Conservation (phyloP, 1,140 invertebrate species). For the Papilio dardanus region DNA sequence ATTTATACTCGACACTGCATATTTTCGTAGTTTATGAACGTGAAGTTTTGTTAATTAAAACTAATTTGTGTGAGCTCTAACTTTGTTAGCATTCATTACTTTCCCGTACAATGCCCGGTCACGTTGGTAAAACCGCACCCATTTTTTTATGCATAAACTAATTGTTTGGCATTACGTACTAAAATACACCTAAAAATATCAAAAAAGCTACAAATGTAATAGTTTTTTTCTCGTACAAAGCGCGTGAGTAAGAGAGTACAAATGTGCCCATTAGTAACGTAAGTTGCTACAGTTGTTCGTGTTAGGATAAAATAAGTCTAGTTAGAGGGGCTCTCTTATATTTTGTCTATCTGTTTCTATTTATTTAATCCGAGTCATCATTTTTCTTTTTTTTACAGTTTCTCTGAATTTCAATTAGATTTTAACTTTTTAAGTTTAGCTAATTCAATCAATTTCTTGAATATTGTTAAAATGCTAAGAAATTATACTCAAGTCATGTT, state of each 20-base stretch:
- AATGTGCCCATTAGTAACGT: background rate
- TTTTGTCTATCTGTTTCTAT: background rate
- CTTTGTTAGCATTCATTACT: slow-evolving; percentile 1
- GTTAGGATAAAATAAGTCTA: background rate
- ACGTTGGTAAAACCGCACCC: background rate
- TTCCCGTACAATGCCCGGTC: background rate
- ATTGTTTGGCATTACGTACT: too few species aligned
- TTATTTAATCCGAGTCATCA: background rate
- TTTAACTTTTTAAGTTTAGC: too few species aligned
- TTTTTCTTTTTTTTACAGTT: background rate
- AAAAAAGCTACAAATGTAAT: background rate
- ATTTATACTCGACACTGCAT: background rate
- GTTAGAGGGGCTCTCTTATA: background rate
- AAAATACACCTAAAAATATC: background rate
- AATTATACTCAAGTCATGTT: too few species aligned
- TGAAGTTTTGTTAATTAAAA: background rate
- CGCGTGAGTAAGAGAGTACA: slow-evolving; percentile 1
- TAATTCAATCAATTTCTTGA: too few species aligned
- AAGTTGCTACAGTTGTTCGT: background rate
- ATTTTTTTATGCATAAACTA: too few species aligned
- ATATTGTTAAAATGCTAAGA: too few species aligned
- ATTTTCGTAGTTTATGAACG: background rate
- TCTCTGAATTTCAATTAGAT: too few species aligned
- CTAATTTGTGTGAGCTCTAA: background rate
- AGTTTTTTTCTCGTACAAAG: slow-evolving; percentile 5